Evolutionary conservation across 2,113 vertebrate genomes (phyloP), one percentile per base, ranked within the genome.

Genomic region (Trogon melanurus): DNA sequence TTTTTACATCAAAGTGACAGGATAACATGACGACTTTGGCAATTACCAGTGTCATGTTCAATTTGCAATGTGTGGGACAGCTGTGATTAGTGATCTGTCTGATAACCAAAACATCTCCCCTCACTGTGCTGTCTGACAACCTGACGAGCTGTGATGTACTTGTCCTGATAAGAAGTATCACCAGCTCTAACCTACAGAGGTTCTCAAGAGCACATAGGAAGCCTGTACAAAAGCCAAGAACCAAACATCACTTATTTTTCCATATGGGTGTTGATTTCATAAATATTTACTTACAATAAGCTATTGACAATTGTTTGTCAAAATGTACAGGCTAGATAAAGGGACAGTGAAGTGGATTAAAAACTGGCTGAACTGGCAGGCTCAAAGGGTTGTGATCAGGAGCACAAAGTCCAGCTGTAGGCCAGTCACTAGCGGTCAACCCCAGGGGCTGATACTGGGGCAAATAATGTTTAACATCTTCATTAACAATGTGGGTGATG

Each of bases 61-160:
- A 44, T 74, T 78, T 66, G 29, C 26, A 34, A 15, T 0, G 1
- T 48, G 47, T 0, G 0, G 13, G 23, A 79, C 16, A 34, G 30
- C 62, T 94, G 36, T 34, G n/a, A 56, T 60, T 67, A 51, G 23
- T 15, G 1, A 41, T 79, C 44, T 79, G 12, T 13, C 48, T 89
- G 67, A 45, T 62, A 92, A n/a, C 21, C 32, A 45, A 23, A 71
- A 32, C 13, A 34, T 30, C 25, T 75, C 36, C 64, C 57, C 44
- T 81, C n/a, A 14, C 14, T 29, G 26, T 48, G 53, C 57, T 61
- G 19, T 23, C 70, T 82, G 70, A 74, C 1, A 3, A 30, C 74
- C 61, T 51, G 74, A 21, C 0, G 9, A 87, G 44, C 70, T 64
- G 23, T 48, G 26, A 57, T 2, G 1, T 38, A 45, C 32, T 38